Base-by-base conservation (phyloP, 2,888 invertebrate species). In the Agriopis leucophaearia region DNA sequence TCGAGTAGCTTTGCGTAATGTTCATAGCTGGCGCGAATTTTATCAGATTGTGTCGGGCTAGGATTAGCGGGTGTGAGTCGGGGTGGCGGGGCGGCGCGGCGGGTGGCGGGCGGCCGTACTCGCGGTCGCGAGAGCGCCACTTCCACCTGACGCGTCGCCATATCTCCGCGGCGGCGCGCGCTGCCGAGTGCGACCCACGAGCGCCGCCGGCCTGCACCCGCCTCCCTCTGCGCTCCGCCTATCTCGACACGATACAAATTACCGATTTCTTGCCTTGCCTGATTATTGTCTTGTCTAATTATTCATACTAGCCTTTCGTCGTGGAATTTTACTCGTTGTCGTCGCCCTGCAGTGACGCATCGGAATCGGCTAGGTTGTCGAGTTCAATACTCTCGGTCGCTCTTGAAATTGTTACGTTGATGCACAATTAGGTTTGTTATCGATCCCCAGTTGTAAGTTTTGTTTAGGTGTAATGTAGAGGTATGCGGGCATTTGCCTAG, bases 101-200 rank as follows among this genome's bases (percentile, higher is more conserved):
- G 81, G 85, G 83, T 50, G 84, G 85, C 81, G 83, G 84, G 81
- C 88, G 86, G 83, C 86, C 86, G 89, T 90, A 89, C 88, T 88
- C 88, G 73, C 66, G 65, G 84, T 88, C 88, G 73, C 66, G 63
- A 84, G 86, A 81, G 89, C 90, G 91, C 90, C 89, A 88, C 90
- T 91, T 91, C 91, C 93, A 94, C 94, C 93, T 94, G 94, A 93
- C 93, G 93, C 92, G 92, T 90, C 89, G 92, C 90, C 89, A 90
- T 90, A 91, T 90, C 90, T 91, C 90, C 85, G 89, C 84, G 89
- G 85, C 86, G 88, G 89, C 86, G 86, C 86, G 85, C 91, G 89
- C 90, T 87, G 88, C 87, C 81, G 56, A 44, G 42, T 87, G 88
- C 87, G 56, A 44, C 18, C 56, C 56, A 44, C 56, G 56, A 44